phyloP scores from a whole-genome alignment of 2,888 invertebrate species.

The Meta bourneti region DNA sequence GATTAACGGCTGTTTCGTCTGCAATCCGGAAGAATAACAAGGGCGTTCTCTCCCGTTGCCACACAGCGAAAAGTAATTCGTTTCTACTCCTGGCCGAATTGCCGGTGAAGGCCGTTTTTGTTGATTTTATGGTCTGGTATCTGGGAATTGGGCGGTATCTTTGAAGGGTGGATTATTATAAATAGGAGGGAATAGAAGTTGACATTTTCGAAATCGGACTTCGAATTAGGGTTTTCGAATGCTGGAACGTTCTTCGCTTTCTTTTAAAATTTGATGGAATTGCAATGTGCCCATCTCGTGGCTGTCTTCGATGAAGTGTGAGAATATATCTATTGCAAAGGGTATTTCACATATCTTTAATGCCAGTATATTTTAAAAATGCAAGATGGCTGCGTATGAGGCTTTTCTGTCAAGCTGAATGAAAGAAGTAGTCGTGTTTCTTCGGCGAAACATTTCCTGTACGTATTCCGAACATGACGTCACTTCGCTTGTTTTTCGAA shows the following conservation, averaged over 20 bases:
- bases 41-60: neutral
- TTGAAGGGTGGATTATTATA: neutral
- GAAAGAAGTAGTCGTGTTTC: too few species aligned
- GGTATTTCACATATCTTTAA: too few species aligned
- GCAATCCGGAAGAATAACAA: constrained; percentile 25
- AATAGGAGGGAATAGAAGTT: neutral
- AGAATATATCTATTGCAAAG: neutral
- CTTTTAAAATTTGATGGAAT: neutral
- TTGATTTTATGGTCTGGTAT: constrained; percentile 17
- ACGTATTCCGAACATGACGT: too few species aligned
- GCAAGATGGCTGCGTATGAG: too few species aligned
- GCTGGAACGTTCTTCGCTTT: neutral
- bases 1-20: constrained; percentile 28
- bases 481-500: too few species aligned
- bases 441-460: too few species aligned
- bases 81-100: constrained; percentile 26
- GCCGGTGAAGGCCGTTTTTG: constrained; percentile 56
- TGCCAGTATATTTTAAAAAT: too few species aligned
- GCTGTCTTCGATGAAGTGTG: neutral
- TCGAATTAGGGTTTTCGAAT: neutral
- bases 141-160: neutral
- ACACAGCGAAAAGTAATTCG: constrained; percentile 7
- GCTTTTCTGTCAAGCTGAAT: too few species aligned
- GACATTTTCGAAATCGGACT: neutral
- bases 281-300: neutral